These are phyloP conservation scores for Agraylea sexmaculata DNA, from an alignment of 1,140 invertebrate genomes.

Conservation along the genomic window DNA sequence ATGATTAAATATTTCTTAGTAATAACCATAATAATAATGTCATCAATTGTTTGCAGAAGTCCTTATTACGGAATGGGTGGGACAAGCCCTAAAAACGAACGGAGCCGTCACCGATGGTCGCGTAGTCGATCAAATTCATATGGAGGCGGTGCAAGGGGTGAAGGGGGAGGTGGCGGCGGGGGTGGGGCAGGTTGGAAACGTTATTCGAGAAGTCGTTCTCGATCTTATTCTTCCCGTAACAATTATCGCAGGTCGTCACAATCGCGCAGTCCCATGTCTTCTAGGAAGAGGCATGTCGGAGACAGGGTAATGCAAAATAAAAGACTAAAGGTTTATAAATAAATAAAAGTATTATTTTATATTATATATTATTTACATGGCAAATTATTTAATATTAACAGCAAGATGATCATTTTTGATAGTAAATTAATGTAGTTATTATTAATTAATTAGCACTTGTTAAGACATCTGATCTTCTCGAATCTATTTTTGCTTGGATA, in stretches of 20 bases:
- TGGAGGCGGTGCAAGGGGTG: constrained; percentile 20
- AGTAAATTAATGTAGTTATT: neutral
- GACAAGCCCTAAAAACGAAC: no score
- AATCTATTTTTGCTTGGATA: constrained; percentile 4
- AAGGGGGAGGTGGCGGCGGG: constrained; percentile 20
- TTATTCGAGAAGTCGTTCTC: constrained; percentile 33
- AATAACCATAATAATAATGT: no score
- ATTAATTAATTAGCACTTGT: neutral
- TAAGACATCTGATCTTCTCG: constrained; percentile 7
- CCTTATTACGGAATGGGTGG: no score
- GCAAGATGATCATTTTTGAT: constrained; percentile 11
- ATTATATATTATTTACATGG: no score
- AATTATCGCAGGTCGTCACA: constrained; percentile 33
- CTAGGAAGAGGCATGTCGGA: constrained; percentile 32
- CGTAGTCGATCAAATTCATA: constrained; percentile 13
- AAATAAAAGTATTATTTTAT: no score
- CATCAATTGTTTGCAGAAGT: no score
- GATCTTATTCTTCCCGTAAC: constrained; percentile 34
- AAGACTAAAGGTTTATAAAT: no score
- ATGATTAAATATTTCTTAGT: no score
- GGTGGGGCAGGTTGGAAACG: constrained; percentile 22
- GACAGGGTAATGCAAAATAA: constrained; percentile 40
- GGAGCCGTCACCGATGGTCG: constrained; percentile 9
- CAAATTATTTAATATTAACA: no score
- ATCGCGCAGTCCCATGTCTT: constrained; percentile 39